phyloP scores from a whole-genome alignment of 2,888 invertebrate genomes.

The Alentia gelatinosa region DNA sequence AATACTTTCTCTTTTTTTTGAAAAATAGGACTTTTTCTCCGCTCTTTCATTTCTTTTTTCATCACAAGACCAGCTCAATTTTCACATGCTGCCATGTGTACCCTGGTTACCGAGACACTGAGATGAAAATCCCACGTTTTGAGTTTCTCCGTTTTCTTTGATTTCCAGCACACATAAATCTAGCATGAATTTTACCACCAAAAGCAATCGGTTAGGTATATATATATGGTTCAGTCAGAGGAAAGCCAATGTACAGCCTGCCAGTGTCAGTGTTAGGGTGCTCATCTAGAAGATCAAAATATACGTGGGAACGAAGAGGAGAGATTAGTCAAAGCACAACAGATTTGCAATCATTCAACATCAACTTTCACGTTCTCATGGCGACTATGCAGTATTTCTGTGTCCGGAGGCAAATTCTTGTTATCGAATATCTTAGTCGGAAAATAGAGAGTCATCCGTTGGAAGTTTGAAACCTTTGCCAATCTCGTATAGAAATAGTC shows the following conservation, averaged over 20 bases:
- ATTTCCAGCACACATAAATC: neutral
- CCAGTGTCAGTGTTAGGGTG: neutral
- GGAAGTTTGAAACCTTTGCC: neutral
- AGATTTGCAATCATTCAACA: constrained; percentile 3
- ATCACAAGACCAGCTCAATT: constrained; percentile 45
- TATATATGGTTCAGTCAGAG: neutral
- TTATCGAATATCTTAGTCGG: neutral
- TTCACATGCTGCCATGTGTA: constrained; percentile 34
- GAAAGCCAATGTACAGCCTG: neutral
- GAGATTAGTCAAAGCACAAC: neutral
- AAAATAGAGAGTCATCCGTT: neutral
- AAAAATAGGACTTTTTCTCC: constrained; percentile 8
- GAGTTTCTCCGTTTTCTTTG: neutral
- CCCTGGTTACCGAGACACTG: constrained; percentile 49
- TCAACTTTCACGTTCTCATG: neutral
- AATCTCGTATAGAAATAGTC: constrained; percentile 2
- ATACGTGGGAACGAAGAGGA: neutral
- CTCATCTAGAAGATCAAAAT: constrained; percentile 23
- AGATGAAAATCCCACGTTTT: constrained; percentile 53
- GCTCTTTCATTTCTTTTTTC: neutral
- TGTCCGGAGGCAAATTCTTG: neutral
- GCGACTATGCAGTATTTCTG: neutral
- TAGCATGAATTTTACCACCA: neutral
- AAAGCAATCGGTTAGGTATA: neutral
- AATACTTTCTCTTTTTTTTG: no score